Base-by-base conservation (phyloP, 2,113 vertebrate genomes). In the Hypanus sabinus region DNA sequence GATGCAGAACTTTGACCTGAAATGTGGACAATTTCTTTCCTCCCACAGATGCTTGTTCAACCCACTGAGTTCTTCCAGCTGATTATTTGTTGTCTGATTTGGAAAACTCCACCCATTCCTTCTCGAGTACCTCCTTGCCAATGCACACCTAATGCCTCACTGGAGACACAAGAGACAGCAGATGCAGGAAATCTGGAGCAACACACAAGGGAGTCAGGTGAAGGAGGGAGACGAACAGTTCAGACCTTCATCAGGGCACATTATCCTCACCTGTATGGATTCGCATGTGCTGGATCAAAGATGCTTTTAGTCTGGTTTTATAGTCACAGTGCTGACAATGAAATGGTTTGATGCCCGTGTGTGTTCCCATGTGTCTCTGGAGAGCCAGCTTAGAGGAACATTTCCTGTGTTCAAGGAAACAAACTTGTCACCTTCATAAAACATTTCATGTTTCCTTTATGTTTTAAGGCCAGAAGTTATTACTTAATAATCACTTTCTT, bases 271-370 rank as follows among this genome's bases (percentile, higher is more conserved):
- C 96, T 95, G 96, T 95, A 93, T 96, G 95, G 0, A 96, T 95
- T 1, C 96, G 95, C 62, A 96, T 75, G 94, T 96, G 96, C 70
- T 97, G 95, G 46, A 94, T 94, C 73, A 97, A 95, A 0, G 96
- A 97, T 16, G 96, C 95, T 95, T 96, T 96, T 30, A 97, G 96
- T 24, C 95, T 95, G 94, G 95, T 96, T 94, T 96, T 94, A 77
- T 96, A 96, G 1, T 95, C 3, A 7, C 96, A 97, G 94, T 94
- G 94, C 11, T 95, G 95, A 95, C 96, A 97, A 22, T 85, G 94
- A 94, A 96, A 96, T 0, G 96, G 96, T 95, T 96, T 97, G 22
- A 96, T 95, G 70, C 95, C 97, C 93, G 94, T 94, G 79, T 94
- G 96, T 0, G 95, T 94, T 24, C 96, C 96, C 94, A 94, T 95